Evolutionary conservation across 2,888 invertebrate genomes (phyloP).

Genomic region (Yponomeuta malinellus): DNA sequence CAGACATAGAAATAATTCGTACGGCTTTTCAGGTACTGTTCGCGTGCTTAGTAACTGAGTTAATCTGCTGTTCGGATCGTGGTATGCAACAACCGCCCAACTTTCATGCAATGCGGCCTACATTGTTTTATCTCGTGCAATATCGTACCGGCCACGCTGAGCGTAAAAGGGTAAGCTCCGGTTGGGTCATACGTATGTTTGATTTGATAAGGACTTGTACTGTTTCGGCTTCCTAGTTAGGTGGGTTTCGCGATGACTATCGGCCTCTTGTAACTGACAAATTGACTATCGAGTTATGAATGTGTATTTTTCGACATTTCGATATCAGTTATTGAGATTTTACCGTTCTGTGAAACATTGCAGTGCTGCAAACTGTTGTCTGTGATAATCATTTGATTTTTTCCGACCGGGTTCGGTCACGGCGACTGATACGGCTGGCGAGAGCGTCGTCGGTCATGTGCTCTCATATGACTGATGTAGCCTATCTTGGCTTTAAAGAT

Average conservation of each 20-base stretch:
- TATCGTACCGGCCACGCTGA: constrained; percentile 24
- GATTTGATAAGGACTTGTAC: not conserved
- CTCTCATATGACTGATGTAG: too few species aligned
- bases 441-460: too few species aligned
- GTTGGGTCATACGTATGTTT: not conserved
- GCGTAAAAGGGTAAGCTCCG: not conserved
- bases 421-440: too few species aligned
- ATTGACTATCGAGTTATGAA: not conserved
- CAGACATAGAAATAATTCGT: too few species aligned
- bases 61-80: not conserved
- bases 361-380: too few species aligned
- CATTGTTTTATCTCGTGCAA: constrained; percentile 39
- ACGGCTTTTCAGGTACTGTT: too few species aligned
- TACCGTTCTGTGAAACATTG: too few species aligned
- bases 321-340: too few species aligned
- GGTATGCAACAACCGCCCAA: constrained; percentile 18
- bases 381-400: too few species aligned
- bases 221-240: not conserved
- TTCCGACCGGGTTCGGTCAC: too few species aligned
- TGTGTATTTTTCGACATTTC: not conserved
- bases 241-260: not conserved
- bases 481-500: too few species aligned
- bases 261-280: not conserved
- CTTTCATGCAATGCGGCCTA: constrained; percentile 35
- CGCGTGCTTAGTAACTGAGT: not conserved